Conservation (phyloP, 2,888 invertebrate genomes). For the Doris montereyensis region DNA sequence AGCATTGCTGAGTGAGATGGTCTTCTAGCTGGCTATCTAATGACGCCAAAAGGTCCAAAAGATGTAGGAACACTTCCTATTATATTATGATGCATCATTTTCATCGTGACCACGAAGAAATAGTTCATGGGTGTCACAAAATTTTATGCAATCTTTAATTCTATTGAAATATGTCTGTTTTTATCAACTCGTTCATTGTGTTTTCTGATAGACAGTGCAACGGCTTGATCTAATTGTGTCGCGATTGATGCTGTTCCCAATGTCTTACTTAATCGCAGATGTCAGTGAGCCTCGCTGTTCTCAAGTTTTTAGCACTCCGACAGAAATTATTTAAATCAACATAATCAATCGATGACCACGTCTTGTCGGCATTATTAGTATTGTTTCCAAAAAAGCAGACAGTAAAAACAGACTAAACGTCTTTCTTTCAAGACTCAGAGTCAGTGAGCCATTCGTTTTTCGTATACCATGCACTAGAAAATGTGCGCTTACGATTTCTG, state of each 20-base stretch:
- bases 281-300: background rate
- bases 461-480: background rate
- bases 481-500: background rate
- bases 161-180: constrained; percentile 1
- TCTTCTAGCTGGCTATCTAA: background rate
- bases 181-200: background rate
- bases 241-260: background rate
- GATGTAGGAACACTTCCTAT: background rate
- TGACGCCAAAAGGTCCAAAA: background rate
- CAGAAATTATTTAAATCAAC: background rate
- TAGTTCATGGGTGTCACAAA: background rate
- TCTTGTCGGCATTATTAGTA: too few relatives aligned
- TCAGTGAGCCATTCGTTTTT: background rate
- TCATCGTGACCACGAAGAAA: background rate
- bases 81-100: background rate
- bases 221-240: background rate
- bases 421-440: background rate
- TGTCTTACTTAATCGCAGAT: too few relatives aligned
- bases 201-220: background rate
- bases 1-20: background rate
- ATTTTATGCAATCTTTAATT: background rate
- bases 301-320: background rate
- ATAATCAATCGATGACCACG: too few relatives aligned
- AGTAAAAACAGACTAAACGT: background rate
- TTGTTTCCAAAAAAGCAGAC: background rate